A percentile compares a stretch with the other conserved stretches of the same genome.
These are phyloP conservation scores for Cyclophora albipunctata DNA, from an alignment of 2,888 invertebrate species.

Conservation along the genomic window DNA sequence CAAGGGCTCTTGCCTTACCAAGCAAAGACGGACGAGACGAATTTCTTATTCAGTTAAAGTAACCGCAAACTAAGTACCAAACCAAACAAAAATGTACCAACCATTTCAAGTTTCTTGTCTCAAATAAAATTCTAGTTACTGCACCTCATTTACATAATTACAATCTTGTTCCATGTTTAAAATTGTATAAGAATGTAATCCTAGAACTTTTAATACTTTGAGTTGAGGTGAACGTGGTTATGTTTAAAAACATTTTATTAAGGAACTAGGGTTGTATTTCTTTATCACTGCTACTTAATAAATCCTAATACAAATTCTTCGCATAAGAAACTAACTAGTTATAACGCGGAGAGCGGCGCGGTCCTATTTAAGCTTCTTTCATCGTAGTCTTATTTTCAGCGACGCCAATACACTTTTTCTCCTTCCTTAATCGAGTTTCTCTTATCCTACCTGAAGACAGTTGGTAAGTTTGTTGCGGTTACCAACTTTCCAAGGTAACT, in stretches of 20 bases:
- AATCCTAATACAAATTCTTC: background rate
- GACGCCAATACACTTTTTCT: constrained; percentile 52
- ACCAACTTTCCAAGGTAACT: constrained; percentile 51
- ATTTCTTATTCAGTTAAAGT: constrained; percentile 32
- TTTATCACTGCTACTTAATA: background rate
- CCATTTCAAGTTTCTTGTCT: constrained; percentile 18
- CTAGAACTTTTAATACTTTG: background rate
- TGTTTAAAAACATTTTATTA: too few relatives aligned
- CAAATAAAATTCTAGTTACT: constrained; percentile 11
- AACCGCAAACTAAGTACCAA: constrained; percentile 17
- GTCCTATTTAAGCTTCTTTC: constrained; percentile 1
- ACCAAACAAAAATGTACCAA: constrained; percentile 24
- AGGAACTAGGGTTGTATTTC: too few relatives aligned
- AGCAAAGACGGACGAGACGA: constrained; percentile 10
- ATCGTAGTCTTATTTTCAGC: constrained; percentile 32
- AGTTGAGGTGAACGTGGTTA: too few relatives aligned
- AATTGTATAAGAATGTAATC: constrained; percentile 6
- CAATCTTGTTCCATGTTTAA: constrained; percentile 10
- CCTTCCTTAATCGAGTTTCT: constrained; percentile 57
- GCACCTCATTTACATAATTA: constrained; percentile 20
- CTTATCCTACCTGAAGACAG: constrained; percentile 60
- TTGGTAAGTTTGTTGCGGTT: constrained; percentile 55
- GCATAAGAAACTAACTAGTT: background rate
- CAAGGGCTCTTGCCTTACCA: constrained; percentile 22
- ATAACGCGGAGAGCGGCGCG: background rate